Evolutionary conservation across 2,113 vertebrate genomes (phyloP).

Genomic region (Vicugna pacos): DNA sequence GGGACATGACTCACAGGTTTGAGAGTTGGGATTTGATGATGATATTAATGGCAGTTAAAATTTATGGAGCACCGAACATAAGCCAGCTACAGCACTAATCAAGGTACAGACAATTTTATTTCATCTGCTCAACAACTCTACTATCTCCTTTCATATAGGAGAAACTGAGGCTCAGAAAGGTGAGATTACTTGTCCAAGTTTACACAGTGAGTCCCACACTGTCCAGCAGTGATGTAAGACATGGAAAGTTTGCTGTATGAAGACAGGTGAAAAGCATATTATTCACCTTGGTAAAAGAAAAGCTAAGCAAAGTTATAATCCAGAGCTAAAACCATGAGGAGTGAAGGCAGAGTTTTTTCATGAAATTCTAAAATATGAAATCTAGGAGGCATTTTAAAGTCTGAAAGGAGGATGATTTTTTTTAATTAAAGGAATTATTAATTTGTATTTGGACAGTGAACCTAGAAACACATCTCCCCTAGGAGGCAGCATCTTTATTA

Average conservation of each 20-base stretch:
- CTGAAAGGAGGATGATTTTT: background rate
- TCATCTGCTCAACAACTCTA: conserved; percentile 13
- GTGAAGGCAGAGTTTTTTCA: background rate
- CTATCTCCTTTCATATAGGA: background rate
- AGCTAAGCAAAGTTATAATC: background rate
- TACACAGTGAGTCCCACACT: conserved; percentile 18
- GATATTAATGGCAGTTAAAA: background rate
- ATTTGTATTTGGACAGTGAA: background rate
- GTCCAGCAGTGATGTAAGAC: background rate
- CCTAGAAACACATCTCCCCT: background rate
- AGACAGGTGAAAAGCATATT: background rate
- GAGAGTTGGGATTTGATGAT: conserved; percentile 15
- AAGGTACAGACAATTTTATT: background rate
- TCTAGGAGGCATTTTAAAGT: conserved; percentile 6
- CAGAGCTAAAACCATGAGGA: background rate
- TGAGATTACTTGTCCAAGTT: background rate
- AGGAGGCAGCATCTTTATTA: background rate
- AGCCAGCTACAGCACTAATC: background rate
- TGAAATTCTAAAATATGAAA: conserved; percentile 44
- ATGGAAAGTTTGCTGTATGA: background rate
- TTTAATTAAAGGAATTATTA: conserved; percentile 13
- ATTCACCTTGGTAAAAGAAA: background rate
- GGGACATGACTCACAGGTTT: background rate
- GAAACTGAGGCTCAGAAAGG: background rate
- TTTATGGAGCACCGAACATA: background rate